Evolutionary conservation across 2,888 invertebrate species (phyloP), one percentile per base, ranked within the genome.

Genomic region (Lydus trimaculatus): DNA sequence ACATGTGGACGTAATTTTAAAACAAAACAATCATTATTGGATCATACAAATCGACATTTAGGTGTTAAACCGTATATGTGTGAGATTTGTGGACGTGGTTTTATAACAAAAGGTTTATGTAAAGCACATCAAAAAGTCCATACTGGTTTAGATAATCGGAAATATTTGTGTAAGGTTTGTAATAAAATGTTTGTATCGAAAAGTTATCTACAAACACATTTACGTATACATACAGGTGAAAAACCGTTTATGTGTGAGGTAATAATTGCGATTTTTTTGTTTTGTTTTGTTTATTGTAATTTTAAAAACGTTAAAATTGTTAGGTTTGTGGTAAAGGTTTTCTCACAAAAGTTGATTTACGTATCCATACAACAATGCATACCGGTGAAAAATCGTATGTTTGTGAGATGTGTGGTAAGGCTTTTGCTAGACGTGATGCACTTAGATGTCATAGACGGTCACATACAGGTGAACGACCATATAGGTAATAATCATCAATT

Each of bases 181-280:
- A 87, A 87, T 73, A 90, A 90, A 80, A 85, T 88, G 84, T 90
- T 89, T 73, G 89, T 89, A 4, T 89, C 89, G 63, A 90, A 89
- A 77, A 89, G 88, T 73, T 90, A 89, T 76, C 80, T 90, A 7
- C 88, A 87, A 66, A 89, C 89, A 0, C 90, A 90, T 76, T 75
- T 87, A 52, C 84, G 88, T 31, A 89, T 89, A 67, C 90, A 90
- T 73, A 89, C 89, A 0, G 89, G 89, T 0, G 89, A 89, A 73
- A 89, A 89, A 73, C 89, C 89, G 0, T 89, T 88, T 77, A 84
- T 89, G 71, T 90, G 90, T 75, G 89, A 89, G 78, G 89, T 89
- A 52, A n/a, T n/a, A n/a, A 75, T 63, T 61, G 36, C n/a, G n/a
- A 36, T 65, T 56, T 59, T 23, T 3, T 52, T 23, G 20, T 8